phyloP scores from a whole-genome alignment of 2,113 vertebrate species.

The Meriones unguiculatus region DNA sequence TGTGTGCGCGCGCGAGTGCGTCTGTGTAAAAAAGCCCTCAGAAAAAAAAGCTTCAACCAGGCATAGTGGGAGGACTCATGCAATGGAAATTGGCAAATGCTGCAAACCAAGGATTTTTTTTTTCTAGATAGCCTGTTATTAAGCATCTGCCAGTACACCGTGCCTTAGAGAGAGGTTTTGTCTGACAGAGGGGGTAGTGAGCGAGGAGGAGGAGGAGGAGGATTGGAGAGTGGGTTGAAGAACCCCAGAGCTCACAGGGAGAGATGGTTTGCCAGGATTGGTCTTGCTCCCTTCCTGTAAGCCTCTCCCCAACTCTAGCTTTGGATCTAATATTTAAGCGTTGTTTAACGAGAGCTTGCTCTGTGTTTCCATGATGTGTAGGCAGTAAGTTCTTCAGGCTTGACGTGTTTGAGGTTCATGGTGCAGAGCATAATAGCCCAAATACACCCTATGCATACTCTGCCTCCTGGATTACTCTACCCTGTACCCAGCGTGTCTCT shows the following conservation, averaged over 20 bases:
- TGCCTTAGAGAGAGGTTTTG: background rate
- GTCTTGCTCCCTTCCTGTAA: background rate
- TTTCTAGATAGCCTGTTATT: conserved; percentile 12
- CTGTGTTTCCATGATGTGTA: background rate
- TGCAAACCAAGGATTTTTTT: background rate
- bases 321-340: background rate
- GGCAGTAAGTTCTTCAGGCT: background rate
- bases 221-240: too few relatives aligned
- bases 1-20: too few relatives aligned
- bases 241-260: background rate
- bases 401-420: conserved; percentile 7
- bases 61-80: background rate
- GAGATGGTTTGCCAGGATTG: background rate
- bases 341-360: background rate
- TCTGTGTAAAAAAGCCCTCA: background rate
- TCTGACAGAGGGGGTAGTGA: background rate
- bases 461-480: background rate
- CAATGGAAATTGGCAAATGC: background rate
- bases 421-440: background rate
- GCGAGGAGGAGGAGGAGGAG: background rate
- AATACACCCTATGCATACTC: background rate
- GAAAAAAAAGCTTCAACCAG: background rate
- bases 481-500: background rate
- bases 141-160: conserved; percentile 2
- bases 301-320: background rate